Evolutionary conservation across 2,888 invertebrate genomes (phyloP).

Genomic region (Erynnis tages): DNA sequence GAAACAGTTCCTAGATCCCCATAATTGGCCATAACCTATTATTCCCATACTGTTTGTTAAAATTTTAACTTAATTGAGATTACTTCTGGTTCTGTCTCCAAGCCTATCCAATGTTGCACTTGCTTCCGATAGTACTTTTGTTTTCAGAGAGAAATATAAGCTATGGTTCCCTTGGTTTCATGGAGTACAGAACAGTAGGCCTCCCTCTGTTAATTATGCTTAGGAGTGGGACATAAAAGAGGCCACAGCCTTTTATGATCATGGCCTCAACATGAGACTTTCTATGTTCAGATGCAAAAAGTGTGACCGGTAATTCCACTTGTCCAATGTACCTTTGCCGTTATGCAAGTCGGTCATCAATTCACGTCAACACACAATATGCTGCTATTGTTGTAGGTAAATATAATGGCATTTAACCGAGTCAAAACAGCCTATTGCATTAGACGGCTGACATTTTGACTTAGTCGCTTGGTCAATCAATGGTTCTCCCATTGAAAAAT

Average conservation of each 20-base stretch:
- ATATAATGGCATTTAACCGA: slow-evolving; percentile 52
- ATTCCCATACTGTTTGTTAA: too few species aligned
- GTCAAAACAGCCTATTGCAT: slow-evolving; percentile 51
- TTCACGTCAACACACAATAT: slow-evolving; percentile 39
- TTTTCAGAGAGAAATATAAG: too few species aligned
- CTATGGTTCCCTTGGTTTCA: too few species aligned
- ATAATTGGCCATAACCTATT: too few species aligned
- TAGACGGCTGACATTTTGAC: slow-evolving; percentile 53
- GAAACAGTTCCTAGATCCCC: too few species aligned
- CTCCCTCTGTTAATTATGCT: background rate
- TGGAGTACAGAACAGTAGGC: background rate
- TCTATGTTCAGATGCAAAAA: slow-evolving; percentile 15
- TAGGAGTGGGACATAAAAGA: too few species aligned
- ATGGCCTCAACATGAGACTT: slow-evolving; percentile 9
- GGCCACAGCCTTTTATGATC: slow-evolving; percentile 3
- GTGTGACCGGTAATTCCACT: slow-evolving; percentile 18
- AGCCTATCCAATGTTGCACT: too few species aligned
- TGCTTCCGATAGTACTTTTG: too few species aligned
- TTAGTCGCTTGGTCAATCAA: slow-evolving; percentile 55
- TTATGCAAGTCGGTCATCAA: slow-evolving; percentile 51
- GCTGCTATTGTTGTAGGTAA: slow-evolving; percentile 49
- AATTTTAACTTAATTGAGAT: too few species aligned
- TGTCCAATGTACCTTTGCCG: slow-evolving; percentile 32
- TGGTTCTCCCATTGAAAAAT: slow-evolving; percentile 10
- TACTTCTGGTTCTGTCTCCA: too few species aligned